Base-by-base conservation (phyloP, 2,113 vertebrate species). In the Dissostichus mawsoni region DNA sequence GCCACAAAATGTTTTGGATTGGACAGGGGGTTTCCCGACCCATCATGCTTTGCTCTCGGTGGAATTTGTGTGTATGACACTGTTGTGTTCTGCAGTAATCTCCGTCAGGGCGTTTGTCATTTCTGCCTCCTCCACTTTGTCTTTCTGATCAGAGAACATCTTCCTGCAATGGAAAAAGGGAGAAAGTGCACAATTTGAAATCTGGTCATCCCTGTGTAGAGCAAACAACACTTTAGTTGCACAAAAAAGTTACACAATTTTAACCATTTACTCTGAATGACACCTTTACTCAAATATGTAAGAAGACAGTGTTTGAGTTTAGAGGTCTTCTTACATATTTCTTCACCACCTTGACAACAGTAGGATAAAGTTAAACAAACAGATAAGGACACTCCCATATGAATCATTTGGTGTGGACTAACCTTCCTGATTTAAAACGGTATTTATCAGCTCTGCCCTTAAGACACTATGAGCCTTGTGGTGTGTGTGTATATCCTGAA, bases 31-130 rank as follows among this genome's bases (percentile, higher is more conserved):
- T 8, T 51, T 69, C 70, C 68, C 16, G 63, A 29, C 88, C 80
- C 86, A 95, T 98, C 97, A 98, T 93, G 97, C 98, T 97, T 97
- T 98, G 94, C 96, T 97, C 90, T 97, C 96, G 0, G 85, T 93
- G 80, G 93, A 89, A 58, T 97, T 97, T 95, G 96, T 97, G 92
- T 97, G 97, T 94, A 94, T 95, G 95, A 97, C 93, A 84, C 96
- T 96, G n/a, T 96, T 98, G 92, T 96, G 96, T 91, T 96, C 96
- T 91, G 94, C 95, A 91, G 96, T 92, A 82, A 95, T 96, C 92
- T 96, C 96, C 41, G 95, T 93, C 20, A 94, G 85, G 71, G 95
- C 90, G 78, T 95, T 95, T 93, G 97, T 96, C 23, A 93, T 90
- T 78, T 95, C 96, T 51, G 92, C 94, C 75, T 96, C 96, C 85